These are phyloP conservation scores for Hypothenemus hampei DNA, from an alignment of 1,140 invertebrate species.

Conservation along the genomic window DNA sequence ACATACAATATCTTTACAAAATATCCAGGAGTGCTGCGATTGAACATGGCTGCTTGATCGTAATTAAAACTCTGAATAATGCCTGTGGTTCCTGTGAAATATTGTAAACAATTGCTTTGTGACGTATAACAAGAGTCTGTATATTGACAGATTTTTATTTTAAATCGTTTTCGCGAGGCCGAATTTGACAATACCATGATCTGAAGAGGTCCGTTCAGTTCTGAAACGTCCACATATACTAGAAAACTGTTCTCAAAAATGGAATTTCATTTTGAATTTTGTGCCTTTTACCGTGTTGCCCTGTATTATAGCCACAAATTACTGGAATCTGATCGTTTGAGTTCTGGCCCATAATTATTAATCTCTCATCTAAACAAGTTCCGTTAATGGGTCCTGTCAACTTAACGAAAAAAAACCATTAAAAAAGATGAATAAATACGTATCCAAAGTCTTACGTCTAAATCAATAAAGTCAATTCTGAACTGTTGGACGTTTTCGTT, in stretches of 20 bases:
- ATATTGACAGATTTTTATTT: slow-evolving; percentile 60
- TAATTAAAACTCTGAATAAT: slow-evolving; percentile 70
- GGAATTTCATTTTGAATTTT: neutral
- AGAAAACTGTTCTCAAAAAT: slow-evolving; percentile 12
- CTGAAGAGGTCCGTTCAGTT: slow-evolving; percentile 56
- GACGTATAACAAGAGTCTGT: slow-evolving; percentile 36
- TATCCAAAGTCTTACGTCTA: slow-evolving; percentile 53
- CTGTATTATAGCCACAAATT: slow-evolving; percentile 69
- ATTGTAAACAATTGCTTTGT: slow-evolving; percentile 65
- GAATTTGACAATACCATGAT: slow-evolving; percentile 59
- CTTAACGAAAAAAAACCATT: slow-evolving; percentile 44
- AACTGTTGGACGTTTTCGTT: slow-evolving; percentile 58
- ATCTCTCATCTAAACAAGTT: slow-evolving; percentile 61
- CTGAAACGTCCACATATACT: slow-evolving; percentile 70
- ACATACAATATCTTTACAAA: slow-evolving; percentile 49
- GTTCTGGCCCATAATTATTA: slow-evolving; percentile 65
- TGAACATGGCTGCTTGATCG: slow-evolving; percentile 51
- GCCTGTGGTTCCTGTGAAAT: slow-evolving; percentile 56
- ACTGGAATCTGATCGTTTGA: slow-evolving; percentile 61
- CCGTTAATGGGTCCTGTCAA: slow-evolving; percentile 61
- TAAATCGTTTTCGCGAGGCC: slow-evolving; percentile 53
- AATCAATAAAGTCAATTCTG: slow-evolving; percentile 62
- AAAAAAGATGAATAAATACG: slow-evolving; percentile 13
- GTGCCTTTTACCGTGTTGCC: slow-evolving; percentile 59
- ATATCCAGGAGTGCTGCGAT: slow-evolving; percentile 51